A percentile compares a stretch with the other conserved stretches of the same genome.
Conservation (phyloP, 2,888 invertebrate species). For the Anorthoa munda region DNA sequence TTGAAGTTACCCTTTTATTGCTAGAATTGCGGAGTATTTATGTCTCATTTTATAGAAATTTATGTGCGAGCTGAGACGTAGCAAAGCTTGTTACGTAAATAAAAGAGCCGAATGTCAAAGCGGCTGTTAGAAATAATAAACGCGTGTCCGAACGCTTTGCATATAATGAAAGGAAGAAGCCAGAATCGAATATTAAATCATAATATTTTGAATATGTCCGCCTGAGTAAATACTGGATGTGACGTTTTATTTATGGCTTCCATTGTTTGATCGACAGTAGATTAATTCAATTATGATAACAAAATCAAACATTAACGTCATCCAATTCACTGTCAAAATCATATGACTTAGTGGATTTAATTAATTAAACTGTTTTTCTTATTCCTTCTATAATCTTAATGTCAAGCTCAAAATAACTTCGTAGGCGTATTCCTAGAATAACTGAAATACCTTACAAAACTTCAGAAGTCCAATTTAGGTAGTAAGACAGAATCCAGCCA, state of each 20-base stretch:
- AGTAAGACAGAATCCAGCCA: constrained; percentile 15
- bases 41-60: constrained; percentile 82
- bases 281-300: constrained; percentile 28
- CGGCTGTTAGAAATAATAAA: constrained; percentile 77
- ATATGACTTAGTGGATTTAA: not conserved
- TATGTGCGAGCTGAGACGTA: constrained; percentile 75
- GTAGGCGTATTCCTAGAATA: not conserved
- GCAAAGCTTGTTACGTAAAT: constrained; percentile 76
- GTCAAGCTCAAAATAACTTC: not conserved
- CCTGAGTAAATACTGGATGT: constrained; percentile 48
- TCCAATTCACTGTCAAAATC: not conserved
- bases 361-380: not conserved
- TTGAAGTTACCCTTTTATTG: constrained; percentile 85
- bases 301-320: constrained; percentile 1
- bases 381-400: not conserved
- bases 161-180: constrained; percentile 74
- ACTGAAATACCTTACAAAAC: constrained; percentile 11
- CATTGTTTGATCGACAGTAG: constrained; percentile 31
- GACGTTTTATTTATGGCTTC: constrained; percentile 45
- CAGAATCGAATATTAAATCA: constrained; percentile 71
- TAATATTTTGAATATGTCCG: constrained; percentile 59
- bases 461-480: constrained; percentile 19
- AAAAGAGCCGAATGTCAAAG: constrained; percentile 77
- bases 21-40: constrained; percentile 80
- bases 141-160: constrained; percentile 74